Evolutionary conservation across 2,888 invertebrate genomes (phyloP), one percentile per base, ranked within the genome.

Genomic region (Amphipyra berbera): DNA sequence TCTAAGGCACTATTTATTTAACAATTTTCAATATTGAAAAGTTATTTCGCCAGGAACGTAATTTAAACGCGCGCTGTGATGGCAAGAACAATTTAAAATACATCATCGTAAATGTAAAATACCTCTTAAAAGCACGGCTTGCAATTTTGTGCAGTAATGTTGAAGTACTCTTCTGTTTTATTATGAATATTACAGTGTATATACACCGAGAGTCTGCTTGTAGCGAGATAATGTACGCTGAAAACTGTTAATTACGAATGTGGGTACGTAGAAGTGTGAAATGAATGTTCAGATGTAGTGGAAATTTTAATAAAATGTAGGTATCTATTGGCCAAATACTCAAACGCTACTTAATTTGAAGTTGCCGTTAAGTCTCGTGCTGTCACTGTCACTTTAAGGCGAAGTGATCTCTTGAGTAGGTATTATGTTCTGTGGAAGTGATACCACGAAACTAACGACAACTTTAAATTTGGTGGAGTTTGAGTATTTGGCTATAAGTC

Each of bases 91-190:
- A 60, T 69, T 60, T 69, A 65, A 71, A 69, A 71, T 65, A 59
- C 66, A 69, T 71, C 71, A 71, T 47, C 50, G 60, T 60, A 47
- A 70, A 50, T 71, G 35, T 70, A 13, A 46, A 70, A 60, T 71
- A 47, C 35, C 42, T 45, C 3, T 54, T 54, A 40, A 57, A 64
- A 57, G 38, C 4, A 12, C 8, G 6, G 50, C 65, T 42, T 71
- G 27, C 46, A 65, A 68, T 55, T 70, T 50, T 38, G 50, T 55
- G 42, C 35, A 46, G 42, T 54, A 46, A 54, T 59, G 49, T 55
- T 45, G 44, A 21, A 68, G 47, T 30, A 55, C 37, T 49, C 33
- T 37, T 55, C 8, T 47, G 49, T 58, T 63, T 59, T 52, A 70
- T 59, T 59, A 38, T 58, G 48, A 57, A 48, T 57, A 63, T 69